These are phyloP conservation scores for Cecropterus lyciades DNA, from an alignment of 1,140 invertebrate genomes.

Conservation along the genomic window DNA sequence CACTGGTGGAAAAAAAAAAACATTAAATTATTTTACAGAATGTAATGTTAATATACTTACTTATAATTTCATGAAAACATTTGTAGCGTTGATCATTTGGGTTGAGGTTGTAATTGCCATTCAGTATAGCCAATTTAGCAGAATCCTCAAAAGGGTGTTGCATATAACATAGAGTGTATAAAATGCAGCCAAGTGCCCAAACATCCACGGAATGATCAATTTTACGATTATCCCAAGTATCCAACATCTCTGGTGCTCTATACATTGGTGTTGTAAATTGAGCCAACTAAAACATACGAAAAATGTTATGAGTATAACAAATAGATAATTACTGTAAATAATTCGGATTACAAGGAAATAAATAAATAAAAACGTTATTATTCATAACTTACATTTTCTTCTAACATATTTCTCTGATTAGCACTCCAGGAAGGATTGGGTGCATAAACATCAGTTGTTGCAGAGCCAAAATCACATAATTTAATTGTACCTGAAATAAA, in stretches of 20 bases:
- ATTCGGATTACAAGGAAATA: too few species aligned
- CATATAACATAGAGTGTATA: conserved; percentile 96
- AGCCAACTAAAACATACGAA: conserved; percentile 63
- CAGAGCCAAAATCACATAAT: conserved; percentile 99
- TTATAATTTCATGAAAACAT: conserved; percentile 96
- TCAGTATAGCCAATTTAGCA: conserved; percentile 97
- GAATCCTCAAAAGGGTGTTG: conserved; percentile 99
- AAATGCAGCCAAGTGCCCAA: conserved; percentile 98
- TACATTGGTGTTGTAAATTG: conserved; percentile 94
- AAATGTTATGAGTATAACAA: too few species aligned
- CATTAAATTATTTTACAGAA: not conserved
- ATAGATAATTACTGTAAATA: not conserved
- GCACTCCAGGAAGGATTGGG: conserved; percentile 96
- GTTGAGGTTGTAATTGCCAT: conserved; percentile 96
- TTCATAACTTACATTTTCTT: conserved; percentile 92
- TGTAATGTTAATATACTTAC: conserved; percentile 84
- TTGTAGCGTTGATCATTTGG: conserved; percentile 91
- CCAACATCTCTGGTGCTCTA: conserved; percentile 97
- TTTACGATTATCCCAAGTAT: conserved; percentile 98
- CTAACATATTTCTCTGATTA: conserved; percentile 94
- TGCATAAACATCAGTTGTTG: conserved; percentile 92
- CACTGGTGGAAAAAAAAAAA: conserved; percentile 18
- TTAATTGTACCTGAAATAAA: conserved; percentile 91
- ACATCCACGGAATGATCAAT: conserved; percentile 96
- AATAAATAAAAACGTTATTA: too few species aligned